Conservation (phyloP, 2,113 vertebrate species). For the Eudyptes chrysolophus region DNA sequence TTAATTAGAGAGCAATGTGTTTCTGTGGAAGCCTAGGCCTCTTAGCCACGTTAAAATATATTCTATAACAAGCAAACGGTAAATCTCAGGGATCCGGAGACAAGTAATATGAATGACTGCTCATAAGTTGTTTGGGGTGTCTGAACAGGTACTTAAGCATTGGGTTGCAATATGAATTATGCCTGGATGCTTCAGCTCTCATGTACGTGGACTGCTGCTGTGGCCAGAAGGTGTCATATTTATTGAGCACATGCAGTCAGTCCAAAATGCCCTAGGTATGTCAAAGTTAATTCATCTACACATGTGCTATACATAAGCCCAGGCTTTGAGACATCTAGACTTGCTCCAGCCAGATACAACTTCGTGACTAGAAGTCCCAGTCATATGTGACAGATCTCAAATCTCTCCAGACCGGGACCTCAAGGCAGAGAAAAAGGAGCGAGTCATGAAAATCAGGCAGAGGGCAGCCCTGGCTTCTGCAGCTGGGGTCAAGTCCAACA, state of each 20-base stretch:
- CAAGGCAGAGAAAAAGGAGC: neutral
- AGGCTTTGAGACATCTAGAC: neutral
- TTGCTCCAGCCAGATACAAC: neutral
- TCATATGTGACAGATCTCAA: neutral
- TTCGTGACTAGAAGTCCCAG: neutral
- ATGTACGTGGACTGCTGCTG: fast-evolving
- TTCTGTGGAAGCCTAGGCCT: neutral
- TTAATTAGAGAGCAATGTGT: neutral
- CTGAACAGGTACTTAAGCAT: neutral
- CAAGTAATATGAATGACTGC: neutral
- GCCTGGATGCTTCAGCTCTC: neutral
- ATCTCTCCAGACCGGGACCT: neutral
- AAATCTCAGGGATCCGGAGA: neutral
- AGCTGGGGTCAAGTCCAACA: neutral
- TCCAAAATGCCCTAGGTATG: neutral
- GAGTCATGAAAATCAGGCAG: neutral
- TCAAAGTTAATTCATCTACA: neutral
- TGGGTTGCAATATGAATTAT: neutral
- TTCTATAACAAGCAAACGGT: neutral
- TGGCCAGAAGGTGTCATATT: neutral
- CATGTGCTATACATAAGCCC: neutral
- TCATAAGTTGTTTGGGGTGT: neutral
- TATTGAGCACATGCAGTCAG: neutral
- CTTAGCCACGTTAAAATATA: neutral
- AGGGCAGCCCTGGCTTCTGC: neutral